A percentile compares a stretch with the other conserved stretches of the same genome.
phyloP scores from a whole-genome alignment of 2,113 vertebrate genomes.

The Anhinga anhinga region DNA sequence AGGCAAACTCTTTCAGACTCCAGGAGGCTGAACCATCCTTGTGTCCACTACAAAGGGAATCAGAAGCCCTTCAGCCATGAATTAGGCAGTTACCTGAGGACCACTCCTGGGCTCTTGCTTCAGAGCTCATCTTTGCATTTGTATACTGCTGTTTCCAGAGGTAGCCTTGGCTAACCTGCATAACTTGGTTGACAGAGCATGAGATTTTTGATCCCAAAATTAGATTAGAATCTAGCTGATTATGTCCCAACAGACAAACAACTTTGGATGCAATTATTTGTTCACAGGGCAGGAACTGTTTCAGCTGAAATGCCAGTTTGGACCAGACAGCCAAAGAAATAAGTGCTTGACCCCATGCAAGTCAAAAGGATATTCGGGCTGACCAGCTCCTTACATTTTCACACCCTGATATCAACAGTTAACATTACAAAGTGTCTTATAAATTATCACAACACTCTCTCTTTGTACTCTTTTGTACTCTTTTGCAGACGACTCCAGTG shows the following conservation, averaged over 20 bases:
- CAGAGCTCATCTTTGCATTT: background rate
- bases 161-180: background rate
- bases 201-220: background rate
- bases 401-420: background rate
- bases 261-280: background rate
- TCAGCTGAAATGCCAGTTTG: background rate
- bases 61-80: background rate
- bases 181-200: background rate
- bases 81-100: background rate
- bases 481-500: background rate
- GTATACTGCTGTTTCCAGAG: background rate
- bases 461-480: background rate
- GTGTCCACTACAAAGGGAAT: background rate
- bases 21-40: background rate
- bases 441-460: background rate
- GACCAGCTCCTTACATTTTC: background rate
- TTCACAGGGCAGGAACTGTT: background rate
- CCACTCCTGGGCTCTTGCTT: background rate
- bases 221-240: background rate
- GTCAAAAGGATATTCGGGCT: background rate
- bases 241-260: background rate
- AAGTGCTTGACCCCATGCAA: background rate
- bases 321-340: background rate
- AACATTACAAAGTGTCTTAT: background rate
- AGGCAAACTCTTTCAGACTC: background rate